These are phyloP conservation scores for Neogobius melanostomus DNA, from an alignment of 2,113 vertebrate species.

Conservation along the genomic window DNA sequence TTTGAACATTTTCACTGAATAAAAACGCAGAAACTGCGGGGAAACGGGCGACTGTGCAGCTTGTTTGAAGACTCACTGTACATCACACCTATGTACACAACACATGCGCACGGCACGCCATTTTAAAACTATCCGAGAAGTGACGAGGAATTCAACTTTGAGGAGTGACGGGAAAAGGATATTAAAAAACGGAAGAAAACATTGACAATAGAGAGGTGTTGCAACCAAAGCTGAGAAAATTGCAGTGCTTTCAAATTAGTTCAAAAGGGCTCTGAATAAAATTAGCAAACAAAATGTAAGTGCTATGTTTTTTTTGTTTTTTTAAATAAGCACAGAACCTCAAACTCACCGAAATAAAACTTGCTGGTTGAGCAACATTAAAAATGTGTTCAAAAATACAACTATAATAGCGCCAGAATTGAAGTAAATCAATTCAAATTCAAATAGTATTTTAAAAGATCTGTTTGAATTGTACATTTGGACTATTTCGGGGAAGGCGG, in stretches of 20 bases:
- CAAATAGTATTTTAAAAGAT: slow-evolving; percentile 35
- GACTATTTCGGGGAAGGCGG: slow-evolving; percentile 27
- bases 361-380: slow-evolving; percentile 91
- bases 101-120: slow-evolving; percentile 12
- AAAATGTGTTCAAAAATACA: slow-evolving; percentile 61
- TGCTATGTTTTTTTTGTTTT: slow-evolving; percentile 47
- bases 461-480: slow-evolving; percentile 20
- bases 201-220: slow-evolving; percentile 66
- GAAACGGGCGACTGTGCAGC: slow-evolving; percentile 22
- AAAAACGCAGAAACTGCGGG: slow-evolving; percentile 11
- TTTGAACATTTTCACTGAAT: background rate
- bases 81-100: slow-evolving; percentile 18
- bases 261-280: slow-evolving; percentile 32
- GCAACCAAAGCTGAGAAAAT: slow-evolving; percentile 76
- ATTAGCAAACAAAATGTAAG: slow-evolving; percentile 52
- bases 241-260: slow-evolving; percentile 67
- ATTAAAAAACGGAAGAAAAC: slow-evolving; percentile 9
- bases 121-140: slow-evolving; percentile 30
- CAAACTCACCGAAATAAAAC: slow-evolving; percentile 81
- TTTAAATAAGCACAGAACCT: slow-evolving; percentile 48
- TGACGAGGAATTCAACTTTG: slow-evolving; percentile 22
- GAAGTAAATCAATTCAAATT: slow-evolving; percentile 60
- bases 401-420: slow-evolving; percentile 46
- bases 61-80: slow-evolving; percentile 28
- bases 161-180: slow-evolving; percentile 22